Conservation (phyloP, 2,797 vertebrate species). For the Gymnodraco acuticeps region DNA sequence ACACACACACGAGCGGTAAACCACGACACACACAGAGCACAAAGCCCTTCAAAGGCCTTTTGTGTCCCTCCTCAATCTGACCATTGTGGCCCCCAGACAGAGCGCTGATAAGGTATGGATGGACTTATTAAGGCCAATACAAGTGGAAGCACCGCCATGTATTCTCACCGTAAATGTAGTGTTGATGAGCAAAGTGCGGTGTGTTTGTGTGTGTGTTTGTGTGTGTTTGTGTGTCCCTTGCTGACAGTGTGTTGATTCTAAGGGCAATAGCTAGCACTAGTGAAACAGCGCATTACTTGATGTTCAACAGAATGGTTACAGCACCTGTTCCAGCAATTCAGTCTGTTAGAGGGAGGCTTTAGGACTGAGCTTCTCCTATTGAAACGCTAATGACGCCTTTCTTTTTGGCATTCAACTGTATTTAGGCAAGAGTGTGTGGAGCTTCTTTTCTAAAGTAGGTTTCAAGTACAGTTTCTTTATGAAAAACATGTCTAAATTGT, state of each 20-base stretch:
- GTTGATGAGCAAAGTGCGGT: constrained; percentile 59
- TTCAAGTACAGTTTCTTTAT: constrained; percentile 3
- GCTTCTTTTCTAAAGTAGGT: neutral
- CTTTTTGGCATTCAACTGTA: neutral
- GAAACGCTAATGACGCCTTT: neutral
- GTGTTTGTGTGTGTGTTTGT: neutral
- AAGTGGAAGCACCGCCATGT: constrained; percentile 68
- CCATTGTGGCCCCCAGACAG: constrained; percentile 79
- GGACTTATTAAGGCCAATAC: constrained; percentile 79
- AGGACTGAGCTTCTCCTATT: neutral
- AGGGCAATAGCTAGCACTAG: constrained; percentile 37
- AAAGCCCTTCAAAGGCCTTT: constrained; percentile 80
- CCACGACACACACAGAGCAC: constrained; percentile 66
- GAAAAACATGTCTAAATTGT: neutral
- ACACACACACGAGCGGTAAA: constrained; percentile 44
- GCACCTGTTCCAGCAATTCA: constrained; percentile 35
- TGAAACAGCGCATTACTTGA: constrained; percentile 60
- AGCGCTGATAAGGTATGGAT: constrained; percentile 77
- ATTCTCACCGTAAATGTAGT: constrained; percentile 61
- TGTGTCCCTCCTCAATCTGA: constrained; percentile 80
- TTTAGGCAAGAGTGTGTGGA: neutral
- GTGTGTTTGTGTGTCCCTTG: constrained; percentile 24
- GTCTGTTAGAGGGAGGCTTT: constrained; percentile 31
- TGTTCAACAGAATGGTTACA: constrained; percentile 61
- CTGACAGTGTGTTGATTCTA: constrained; percentile 50